Base-by-base conservation (phyloP, 2,888 invertebrate genomes). In the Drosophila macrospina region DNA sequence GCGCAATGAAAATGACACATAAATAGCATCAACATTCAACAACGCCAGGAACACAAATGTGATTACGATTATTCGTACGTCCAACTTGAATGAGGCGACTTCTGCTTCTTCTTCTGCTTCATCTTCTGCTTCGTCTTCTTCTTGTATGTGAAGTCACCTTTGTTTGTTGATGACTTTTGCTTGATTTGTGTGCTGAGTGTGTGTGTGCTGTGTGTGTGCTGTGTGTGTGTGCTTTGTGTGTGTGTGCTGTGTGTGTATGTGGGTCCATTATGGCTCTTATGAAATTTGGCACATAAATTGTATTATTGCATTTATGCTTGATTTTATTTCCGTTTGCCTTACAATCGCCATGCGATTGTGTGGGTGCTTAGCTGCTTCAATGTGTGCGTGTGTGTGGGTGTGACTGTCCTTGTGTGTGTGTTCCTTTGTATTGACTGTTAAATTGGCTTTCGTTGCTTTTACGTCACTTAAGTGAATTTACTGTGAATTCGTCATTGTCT, bases 231-330 rank as follows among this genome's bases (percentile, higher is more conserved):
- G 42, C n/a, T n/a, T n/a, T 50, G 55, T 61, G 65, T 60, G 30
- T 42, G 69, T 50, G 30, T 44, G n/a, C n/a, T n/a, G 16, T 61
- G 54, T 65, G 64, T 76, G 67, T 73, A 61, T 69, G 70, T 50
- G 48, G 51, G 75, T 85, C 87, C 80, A 84, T 82, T 87, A 85
- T 80, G 64, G 71, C 69, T 74, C 77, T 81, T 80, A 81, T 80
- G 81, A 82, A 82, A 82, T 82, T 80, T 79, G 82, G 83, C 88
- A 79, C 86, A 86, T 84, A 86, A 86, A 86, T 86, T 86, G 88
- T 86, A 84, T 86, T 86, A 86, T 86, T 88, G 88, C 84, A 86
- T 86, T 86, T 86, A 84, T 82, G 86, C 86, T 88, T 86, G 86
- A 88, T 86, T 86, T 86, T 86, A 86, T 88, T 86, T 86, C 84